A percentile compares a stretch with the other conserved stretches of the same genome.
Conservation (phyloP, 1,140 invertebrate species). For the Hycleus phaleratus region DNA sequence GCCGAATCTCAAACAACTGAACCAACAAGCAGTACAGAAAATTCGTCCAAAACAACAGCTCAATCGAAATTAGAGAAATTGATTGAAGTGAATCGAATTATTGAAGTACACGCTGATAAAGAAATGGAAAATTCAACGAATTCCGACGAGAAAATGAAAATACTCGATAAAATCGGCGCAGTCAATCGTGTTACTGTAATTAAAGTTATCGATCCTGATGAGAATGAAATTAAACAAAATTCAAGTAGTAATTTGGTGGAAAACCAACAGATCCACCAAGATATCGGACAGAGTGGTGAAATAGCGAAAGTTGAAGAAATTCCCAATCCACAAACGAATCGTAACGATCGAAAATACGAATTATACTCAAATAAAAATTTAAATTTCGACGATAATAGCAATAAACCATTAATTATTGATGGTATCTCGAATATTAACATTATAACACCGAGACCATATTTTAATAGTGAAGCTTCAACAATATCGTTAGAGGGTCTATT, state of each 20-base stretch:
- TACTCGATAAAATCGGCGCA: conserved; percentile 56
- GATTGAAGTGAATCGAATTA: conserved; percentile 56
- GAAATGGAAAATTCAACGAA: conserved; percentile 46
- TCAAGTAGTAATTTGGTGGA: not conserved
- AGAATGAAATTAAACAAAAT: conserved; percentile 20
- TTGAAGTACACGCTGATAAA: conserved; percentile 55
- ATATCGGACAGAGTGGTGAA: not conserved
- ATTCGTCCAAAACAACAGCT: not conserved
- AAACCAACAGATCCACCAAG: not conserved
- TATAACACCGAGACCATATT: conserved; percentile 33
- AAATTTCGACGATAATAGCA: not conserved
- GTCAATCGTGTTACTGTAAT: conserved; percentile 57
- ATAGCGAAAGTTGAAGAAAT: conserved; percentile 9
- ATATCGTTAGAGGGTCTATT: conserved; percentile 56
- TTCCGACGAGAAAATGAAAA: conserved; percentile 46
- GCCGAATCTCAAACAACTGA: conserved; percentile 37
- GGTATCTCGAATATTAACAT: conserved; percentile 33
- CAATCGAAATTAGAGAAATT: conserved; percentile 45
- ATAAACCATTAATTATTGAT: conserved; percentile 28
- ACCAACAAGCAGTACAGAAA: conserved; percentile 14
- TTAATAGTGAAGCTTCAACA: conserved; percentile 49
- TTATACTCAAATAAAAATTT: conserved; percentile 22
- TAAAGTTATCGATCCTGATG: conserved; percentile 47
- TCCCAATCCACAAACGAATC: conserved; percentile 14
- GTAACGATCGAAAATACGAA: conserved; percentile 29